These are phyloP conservation scores for Taenioides sp. DNA, from an alignment of 2,797 vertebrate species.

Conservation along the genomic window DNA sequence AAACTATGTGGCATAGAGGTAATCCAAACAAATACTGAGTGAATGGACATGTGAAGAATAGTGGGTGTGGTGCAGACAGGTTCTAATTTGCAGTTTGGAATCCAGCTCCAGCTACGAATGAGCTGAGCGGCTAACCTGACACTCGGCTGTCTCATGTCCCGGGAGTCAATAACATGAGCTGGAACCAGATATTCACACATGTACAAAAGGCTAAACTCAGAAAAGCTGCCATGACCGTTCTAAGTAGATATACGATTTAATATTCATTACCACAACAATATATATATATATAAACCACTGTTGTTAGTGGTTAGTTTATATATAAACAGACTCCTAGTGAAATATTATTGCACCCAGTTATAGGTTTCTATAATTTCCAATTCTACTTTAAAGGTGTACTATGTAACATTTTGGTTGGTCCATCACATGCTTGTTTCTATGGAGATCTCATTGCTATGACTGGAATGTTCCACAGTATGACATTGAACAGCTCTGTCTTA, in stretches of 20 bases:
- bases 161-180: constrained; percentile 5
- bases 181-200: constrained; percentile 21
- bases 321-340: neutral
- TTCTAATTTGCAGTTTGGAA: constrained; percentile 60
- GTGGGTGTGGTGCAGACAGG: constrained; percentile 64
- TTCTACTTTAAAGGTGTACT: neutral
- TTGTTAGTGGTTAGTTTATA: too few species aligned
- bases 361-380: too few species aligned
- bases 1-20: neutral
- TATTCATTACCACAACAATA: too few species aligned
- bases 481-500: too few species aligned
- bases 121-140: constrained; percentile 16
- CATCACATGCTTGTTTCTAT: too few species aligned
- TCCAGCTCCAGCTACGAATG: constrained; percentile 29
- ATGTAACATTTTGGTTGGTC: too few species aligned
- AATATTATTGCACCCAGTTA: neutral
- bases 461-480: too few species aligned
- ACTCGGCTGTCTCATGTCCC: constrained; percentile 7
- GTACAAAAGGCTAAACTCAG: constrained; percentile 25
- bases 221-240: neutral
- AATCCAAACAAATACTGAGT: constrained; percentile 13
- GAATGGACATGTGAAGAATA: constrained; percentile 26
- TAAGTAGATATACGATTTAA: too few species aligned
- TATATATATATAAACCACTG: too few species aligned
- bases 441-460: too few species aligned